A percentile compares a stretch with the other conserved stretches of the same genome.
These are phyloP conservation scores for Scaptodrosophila lebanonensis DNA, from an alignment of 1,140 invertebrate genomes.

Conservation along the genomic window DNA sequence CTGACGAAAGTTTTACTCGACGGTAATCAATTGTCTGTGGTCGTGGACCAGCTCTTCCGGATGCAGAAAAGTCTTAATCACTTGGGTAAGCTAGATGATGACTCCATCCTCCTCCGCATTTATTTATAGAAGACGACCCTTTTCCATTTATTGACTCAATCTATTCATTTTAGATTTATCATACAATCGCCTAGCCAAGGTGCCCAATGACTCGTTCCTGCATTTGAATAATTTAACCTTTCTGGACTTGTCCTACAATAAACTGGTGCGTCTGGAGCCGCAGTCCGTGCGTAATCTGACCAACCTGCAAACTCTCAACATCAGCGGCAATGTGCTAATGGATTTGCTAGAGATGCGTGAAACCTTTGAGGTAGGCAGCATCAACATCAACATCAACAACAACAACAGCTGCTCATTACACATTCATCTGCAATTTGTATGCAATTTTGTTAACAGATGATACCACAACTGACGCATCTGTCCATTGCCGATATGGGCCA, in stretches of 20 bases:
- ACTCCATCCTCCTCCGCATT: not conserved
- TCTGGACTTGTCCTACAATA: constrained; percentile 86
- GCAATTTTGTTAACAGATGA: constrained; percentile 72
- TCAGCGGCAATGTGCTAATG: constrained; percentile 82
- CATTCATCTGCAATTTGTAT: not conserved
- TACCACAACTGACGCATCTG: constrained; percentile 79
- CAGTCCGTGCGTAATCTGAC: constrained; percentile 79
- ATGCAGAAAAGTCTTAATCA: constrained; percentile 80
- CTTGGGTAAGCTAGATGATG: constrained; percentile 53
- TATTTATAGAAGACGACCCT: constrained; percentile 7
- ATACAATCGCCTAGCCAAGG: constrained; percentile 84
- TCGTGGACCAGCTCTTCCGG: constrained; percentile 85
- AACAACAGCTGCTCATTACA: too few relatives aligned
- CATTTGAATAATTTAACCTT: constrained; percentile 82
- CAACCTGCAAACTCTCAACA: constrained; percentile 79
- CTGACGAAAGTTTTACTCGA: constrained; percentile 84
- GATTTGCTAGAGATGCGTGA: constrained; percentile 74
- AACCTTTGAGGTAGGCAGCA: constrained; percentile 76
- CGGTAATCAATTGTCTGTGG: constrained; percentile 86
- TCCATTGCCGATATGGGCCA: constrained; percentile 79
- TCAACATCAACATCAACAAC: too few relatives aligned
- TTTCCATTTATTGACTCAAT: not conserved
- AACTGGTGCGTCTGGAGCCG: constrained; percentile 82
- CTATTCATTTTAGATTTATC: constrained; percentile 78
- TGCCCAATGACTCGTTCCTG: constrained; percentile 83